Conservation (phyloP, 2,888 invertebrate genomes). For the Agrenia bidenticulata region DNA sequence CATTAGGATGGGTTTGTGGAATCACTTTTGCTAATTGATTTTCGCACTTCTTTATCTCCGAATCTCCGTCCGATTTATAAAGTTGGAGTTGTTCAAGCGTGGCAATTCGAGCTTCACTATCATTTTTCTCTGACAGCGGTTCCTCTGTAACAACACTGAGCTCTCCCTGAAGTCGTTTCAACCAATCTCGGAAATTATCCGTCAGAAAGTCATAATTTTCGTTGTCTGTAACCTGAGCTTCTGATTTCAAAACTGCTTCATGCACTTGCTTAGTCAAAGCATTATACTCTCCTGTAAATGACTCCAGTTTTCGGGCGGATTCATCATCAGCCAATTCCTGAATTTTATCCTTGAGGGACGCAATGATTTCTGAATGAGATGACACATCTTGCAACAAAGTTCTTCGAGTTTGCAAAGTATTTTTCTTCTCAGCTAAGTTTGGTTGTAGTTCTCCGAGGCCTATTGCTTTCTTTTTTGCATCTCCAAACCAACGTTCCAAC, state of each 20-base stretch:
- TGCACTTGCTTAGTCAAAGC: slow-evolving; percentile 68
- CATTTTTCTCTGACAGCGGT: slow-evolving; percentile 74
- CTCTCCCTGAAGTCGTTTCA: slow-evolving; percentile 76
- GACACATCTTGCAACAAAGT: slow-evolving; percentile 80
- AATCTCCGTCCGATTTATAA: slow-evolving; percentile 60
- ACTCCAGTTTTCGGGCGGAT: slow-evolving; percentile 71
- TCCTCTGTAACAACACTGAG: slow-evolving; percentile 76
- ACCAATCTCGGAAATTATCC: slow-evolving; percentile 80
- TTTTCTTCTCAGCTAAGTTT: slow-evolving; percentile 83
- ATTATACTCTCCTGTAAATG: slow-evolving; percentile 72
- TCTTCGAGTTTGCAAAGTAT: slow-evolving; percentile 77
- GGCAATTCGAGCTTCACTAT: slow-evolving; percentile 70
- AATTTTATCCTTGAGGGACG: slow-evolving; percentile 80
- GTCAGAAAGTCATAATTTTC: slow-evolving; percentile 69
- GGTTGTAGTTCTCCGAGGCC: slow-evolving; percentile 71
- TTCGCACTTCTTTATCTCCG: slow-evolving; percentile 69
- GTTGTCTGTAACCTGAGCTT: slow-evolving; percentile 75
- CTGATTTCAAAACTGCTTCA: slow-evolving; percentile 66
- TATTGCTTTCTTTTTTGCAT: slow-evolving; percentile 72
- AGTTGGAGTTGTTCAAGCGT: slow-evolving; percentile 32
- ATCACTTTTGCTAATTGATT: slow-evolving; percentile 71
- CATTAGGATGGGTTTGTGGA: slow-evolving; percentile 72
- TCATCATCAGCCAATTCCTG: slow-evolving; percentile 76
- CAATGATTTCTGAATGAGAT: slow-evolving; percentile 78
- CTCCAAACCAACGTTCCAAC: slow-evolving; percentile 80